Conservation (phyloP, 2,113 vertebrate species). For the Corvus cornix region DNA sequence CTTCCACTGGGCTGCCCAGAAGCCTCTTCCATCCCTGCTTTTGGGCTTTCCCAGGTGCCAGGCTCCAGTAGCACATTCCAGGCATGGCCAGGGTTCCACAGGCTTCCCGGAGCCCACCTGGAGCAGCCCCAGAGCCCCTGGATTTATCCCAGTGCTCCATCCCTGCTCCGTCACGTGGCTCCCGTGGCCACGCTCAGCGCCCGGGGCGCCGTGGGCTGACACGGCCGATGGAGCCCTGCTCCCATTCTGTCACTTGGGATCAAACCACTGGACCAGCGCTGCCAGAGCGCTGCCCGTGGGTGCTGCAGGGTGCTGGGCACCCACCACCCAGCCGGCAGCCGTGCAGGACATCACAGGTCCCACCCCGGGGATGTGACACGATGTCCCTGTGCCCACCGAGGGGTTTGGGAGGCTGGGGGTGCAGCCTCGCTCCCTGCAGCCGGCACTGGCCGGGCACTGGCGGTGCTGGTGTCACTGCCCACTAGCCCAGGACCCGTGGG, state of each 20-base stretch:
- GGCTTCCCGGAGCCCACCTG: neutral
- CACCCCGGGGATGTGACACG: accelerated
- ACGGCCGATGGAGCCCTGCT: constrained; percentile 22
- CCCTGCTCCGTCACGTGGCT: neutral
- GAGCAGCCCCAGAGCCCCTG: neutral
- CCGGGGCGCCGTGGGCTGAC: neutral
- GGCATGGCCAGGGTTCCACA: accelerated
- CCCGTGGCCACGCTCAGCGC: neutral
- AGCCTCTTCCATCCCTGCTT: neutral
- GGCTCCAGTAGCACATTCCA: neutral
- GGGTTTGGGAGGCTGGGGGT: neutral
- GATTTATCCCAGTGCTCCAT: accelerated
- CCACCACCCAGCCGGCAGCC: accelerated
- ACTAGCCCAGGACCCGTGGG: accelerated
- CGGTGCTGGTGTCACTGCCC: accelerated
- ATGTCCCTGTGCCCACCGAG: neutral
- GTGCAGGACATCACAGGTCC: accelerated
- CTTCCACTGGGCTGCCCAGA: neutral
- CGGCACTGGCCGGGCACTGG: accelerated
- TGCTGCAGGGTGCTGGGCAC: neutral
- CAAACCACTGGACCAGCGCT: neutral
- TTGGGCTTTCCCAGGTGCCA: accelerated
- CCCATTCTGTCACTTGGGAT: constrained; percentile 61
- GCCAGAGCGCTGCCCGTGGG: neutral
- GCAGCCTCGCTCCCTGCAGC: neutral